A percentile compares a stretch with the other conserved stretches of the same genome.
Conservation (phyloP, 2,113 vertebrate genomes). For the Thinocorus orbignyianus region DNA sequence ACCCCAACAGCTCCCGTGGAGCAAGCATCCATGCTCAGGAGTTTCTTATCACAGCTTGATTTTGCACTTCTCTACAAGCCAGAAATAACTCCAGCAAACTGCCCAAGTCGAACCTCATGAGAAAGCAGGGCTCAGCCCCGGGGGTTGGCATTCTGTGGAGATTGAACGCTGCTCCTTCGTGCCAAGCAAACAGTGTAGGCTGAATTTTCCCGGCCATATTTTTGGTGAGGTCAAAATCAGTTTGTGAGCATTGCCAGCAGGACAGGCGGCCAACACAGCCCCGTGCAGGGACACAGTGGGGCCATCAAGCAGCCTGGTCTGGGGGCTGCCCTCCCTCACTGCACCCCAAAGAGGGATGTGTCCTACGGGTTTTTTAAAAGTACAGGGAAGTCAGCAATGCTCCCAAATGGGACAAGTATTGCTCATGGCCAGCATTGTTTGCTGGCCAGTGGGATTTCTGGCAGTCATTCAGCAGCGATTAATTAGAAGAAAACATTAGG, state of each 20-base stretch:
- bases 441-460: neutral
- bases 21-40: neutral
- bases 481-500: neutral
- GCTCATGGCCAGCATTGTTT: rapidly evolving
- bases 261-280: rapidly evolving
- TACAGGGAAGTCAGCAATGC: no score
- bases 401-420: neutral
- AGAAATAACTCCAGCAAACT: neutral
- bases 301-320: rapidly evolving
- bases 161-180: neutral
- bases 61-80: neutral
- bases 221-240: neutral
- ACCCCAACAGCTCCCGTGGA: rapidly evolving
- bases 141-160: neutral
- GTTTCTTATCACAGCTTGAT: neutral
- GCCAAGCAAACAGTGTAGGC: neutral
- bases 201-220: neutral
- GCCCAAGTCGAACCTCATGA: neutral
- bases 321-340: neutral
- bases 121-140: rapidly evolving
- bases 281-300: rapidly evolving
- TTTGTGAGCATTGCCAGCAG: neutral
- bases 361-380: neutral
- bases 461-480: neutral
- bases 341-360: rapidly evolving